Evolutionary conservation across 2,888 invertebrate genomes (phyloP).

Genomic region (Caenorhabditis becei): DNA sequence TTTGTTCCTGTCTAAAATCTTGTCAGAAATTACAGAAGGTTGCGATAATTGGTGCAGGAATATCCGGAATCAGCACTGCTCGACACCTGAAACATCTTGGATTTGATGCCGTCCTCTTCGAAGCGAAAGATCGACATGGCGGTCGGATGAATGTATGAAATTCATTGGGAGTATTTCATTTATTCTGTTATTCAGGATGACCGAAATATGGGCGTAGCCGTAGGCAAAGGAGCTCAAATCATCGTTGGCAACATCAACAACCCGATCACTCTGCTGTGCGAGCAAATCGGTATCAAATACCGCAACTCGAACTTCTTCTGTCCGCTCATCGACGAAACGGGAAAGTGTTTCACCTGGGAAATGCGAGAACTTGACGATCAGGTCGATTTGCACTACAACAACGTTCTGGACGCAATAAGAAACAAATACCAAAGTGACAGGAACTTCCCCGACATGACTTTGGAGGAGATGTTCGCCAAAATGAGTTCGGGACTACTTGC

Average conservation of each 20-base stretch:
- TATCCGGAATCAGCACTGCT: constrained; percentile 83
- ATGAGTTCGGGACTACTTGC: constrained; percentile 40
- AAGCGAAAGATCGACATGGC: constrained; percentile 83
- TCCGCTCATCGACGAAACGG: constrained; percentile 51
- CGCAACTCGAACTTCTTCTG: constrained; percentile 51
- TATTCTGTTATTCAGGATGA: constrained; percentile 70
- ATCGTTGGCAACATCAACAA: constrained; percentile 84
- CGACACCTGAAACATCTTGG: constrained; percentile 83
- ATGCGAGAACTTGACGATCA: constrained; percentile 48
- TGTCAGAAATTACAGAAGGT: constrained; percentile 78
- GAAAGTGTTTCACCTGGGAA: constrained; percentile 32
- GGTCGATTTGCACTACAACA: constrained; percentile 59
- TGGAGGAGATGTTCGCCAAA: constrained; percentile 52
- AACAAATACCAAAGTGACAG: constrained; percentile 48
- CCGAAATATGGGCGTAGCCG: constrained; percentile 76
- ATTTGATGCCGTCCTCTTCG: constrained; percentile 83
- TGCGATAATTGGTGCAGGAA: constrained; percentile 83
- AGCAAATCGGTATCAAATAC: constrained; percentile 79
- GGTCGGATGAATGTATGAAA: constrained; percentile 82
- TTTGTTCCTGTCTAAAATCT: no score
- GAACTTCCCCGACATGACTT: constrained; percentile 26
- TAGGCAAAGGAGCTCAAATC: constrained; percentile 83
- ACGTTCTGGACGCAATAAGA: constrained; percentile 51
- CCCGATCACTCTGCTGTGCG: constrained; percentile 83
- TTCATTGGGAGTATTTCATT: background rate